Base-by-base conservation (phyloP, 2,797 vertebrate species). In the Acestrorhynchus altus region DNA sequence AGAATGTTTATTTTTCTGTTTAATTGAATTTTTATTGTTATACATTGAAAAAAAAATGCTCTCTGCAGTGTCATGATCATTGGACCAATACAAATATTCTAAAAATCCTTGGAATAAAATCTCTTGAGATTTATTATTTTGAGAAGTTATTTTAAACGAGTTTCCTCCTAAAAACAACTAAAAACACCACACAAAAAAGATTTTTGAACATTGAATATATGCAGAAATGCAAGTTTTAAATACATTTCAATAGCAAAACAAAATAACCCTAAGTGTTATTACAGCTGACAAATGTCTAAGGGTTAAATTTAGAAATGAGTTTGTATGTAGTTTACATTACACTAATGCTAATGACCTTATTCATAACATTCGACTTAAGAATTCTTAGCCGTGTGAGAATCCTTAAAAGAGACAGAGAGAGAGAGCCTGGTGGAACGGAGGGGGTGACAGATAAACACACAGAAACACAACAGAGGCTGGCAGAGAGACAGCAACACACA, bases 401-500 rank as follows among this genome's bases (percentile, higher is more conserved):
- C 46, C 12, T 39, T 8, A 93, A 95, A 44, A 54, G 7, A 72
- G 31, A 18, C 8, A 42, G 42, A 64, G 56, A 66, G 69, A 11
- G 39, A 63, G 72, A 54, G 11, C 22, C 24, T 44, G 18, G 20
- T 61, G 66, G 52, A 69, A 47, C 18, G 1, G 68, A 57, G 20
- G 64, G 52, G 54, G 31, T 63, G 42, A 67, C 68, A 74, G 72
- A 78, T 61, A 78, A 46, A 80, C 65, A 77, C 26, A 63, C 88
- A 92, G 85, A 87, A 87, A 89, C 76, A 85, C 86, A 90, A 82
- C 61, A 79, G 76, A 77, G 71, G 44, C 61, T 81, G 69, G 76
- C 69, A 83, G 74, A 81, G 74, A 78, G 67, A 82, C 74, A 70
- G 66, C 64, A 46, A 69, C 46, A 72, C 74, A 74, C 47, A 31